Evolutionary conservation across 2,113 vertebrate species (phyloP), one percentile per base, ranked within the genome.

Genomic region (Dicentrarchus labrax): DNA sequence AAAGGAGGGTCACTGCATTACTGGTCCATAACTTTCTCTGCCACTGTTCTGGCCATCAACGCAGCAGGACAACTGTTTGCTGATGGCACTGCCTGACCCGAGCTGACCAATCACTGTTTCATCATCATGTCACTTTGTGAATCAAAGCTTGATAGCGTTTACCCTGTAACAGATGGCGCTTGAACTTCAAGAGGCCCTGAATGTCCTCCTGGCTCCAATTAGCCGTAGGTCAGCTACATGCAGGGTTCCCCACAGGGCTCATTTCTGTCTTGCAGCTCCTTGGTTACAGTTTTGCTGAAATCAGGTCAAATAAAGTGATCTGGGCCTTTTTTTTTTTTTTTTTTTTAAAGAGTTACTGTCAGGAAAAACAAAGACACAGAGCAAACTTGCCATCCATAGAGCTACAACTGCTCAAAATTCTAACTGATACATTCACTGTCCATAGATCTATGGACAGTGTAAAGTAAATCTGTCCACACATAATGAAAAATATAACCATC

Each of bases 191-290:
- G 2, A 19, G 19, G 50, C 51, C 16, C 43, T 4, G 36, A 8
- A 38, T 69, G 69, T 43, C n/a, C 48, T 45, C 69, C 60, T 19
- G 48, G 70, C 59, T 76, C 71, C 71, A 83, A 79, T 79, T 83
- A 79, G 64, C 70, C 16, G 1, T 4, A 45, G 85, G 59, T 86
- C 30, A 67, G 72, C 56, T 30, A 38, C 45, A 62, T 22, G 53
- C 75, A 22, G 68, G 2, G 43, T 43, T 66, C 43, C 43, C 53
- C 16, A 24, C 60, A 36, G 64, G 21, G 64, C 61, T 66, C 22
- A 4, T 5, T 36, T 43, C 50, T 53, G 19, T 38, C 2, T 56
- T 56, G 38, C 62, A 30, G 41, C 54, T 30, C 39, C n/a, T 47
- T 72, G 22, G 9, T 30, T 19, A 68, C 75, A 48, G 17, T 38